These are phyloP conservation scores for Agrochola macilenta DNA, from an alignment of 2,888 invertebrate genomes.

Conservation along the genomic window DNA sequence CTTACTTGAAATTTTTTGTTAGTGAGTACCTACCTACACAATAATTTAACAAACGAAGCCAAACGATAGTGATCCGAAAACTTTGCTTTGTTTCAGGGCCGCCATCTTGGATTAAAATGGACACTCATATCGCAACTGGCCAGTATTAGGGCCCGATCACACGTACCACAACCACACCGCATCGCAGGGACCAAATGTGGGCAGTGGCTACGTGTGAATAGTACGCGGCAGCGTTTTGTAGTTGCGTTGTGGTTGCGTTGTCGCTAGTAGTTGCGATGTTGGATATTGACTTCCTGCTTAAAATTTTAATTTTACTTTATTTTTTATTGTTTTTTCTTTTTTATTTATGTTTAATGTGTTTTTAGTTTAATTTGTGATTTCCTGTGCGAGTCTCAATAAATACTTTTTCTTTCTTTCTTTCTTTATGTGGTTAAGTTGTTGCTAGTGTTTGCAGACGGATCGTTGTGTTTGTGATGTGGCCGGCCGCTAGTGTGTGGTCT, in stretches of 20 bases:
- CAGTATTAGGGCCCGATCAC: not conserved
- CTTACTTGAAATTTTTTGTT: slow-evolving; percentile 17
- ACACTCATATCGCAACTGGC: slow-evolving; percentile 20
- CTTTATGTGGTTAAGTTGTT: not conserved
- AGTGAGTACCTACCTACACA: not conserved
- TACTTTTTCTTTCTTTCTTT: too few relatives aligned
- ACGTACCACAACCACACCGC: not conserved
- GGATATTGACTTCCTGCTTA: too few relatives aligned
- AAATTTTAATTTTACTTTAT: too few relatives aligned
- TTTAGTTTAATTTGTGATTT: too few relatives aligned
- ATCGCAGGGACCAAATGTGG: not conserved
- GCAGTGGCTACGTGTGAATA: too few relatives aligned
- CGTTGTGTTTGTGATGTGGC: too few relatives aligned
- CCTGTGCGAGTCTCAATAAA: too few relatives aligned
- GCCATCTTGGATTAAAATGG: slow-evolving; percentile 46
- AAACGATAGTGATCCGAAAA: not conserved
- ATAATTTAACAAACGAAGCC: not conserved
- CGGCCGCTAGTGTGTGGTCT: not conserved
- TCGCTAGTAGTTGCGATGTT: not conserved
- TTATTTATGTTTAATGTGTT: too few relatives aligned
- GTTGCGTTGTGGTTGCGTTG: not conserved
- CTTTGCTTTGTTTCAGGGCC: slow-evolving; percentile 9
- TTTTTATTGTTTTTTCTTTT: too few relatives aligned
- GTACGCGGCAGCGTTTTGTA: not conserved
- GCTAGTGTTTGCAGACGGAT: not conserved